Evolutionary conservation across 2,797 vertebrate species (phyloP).

Genomic region (Xiphorhynchus erythropygius): DNA sequence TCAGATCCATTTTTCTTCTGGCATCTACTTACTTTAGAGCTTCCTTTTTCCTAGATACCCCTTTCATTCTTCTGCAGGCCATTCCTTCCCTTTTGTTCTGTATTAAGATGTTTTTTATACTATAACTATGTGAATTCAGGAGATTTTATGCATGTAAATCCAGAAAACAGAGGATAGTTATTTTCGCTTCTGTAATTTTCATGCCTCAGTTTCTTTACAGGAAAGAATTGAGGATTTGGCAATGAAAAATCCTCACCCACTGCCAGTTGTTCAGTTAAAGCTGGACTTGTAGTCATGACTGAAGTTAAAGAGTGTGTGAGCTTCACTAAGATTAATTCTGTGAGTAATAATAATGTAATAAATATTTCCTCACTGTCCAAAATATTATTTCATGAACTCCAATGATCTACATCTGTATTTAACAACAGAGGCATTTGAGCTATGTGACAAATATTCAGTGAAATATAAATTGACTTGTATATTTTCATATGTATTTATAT

Average conservation of each 20-base stretch:
- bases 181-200: neutral
- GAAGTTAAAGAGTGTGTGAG: neutral
- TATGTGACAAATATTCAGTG: neutral
- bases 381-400: neutral
- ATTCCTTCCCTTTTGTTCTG: neutral
- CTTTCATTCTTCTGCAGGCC: neutral
- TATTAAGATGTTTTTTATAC: neutral
- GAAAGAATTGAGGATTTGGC: neutral
- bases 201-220: neutral
- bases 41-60: neutral
- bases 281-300: neutral
- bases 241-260: neutral
- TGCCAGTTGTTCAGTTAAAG: neutral
- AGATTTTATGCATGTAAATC: neutral
- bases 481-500: neutral
- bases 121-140: neutral
- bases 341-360: neutral
- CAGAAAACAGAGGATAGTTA: neutral
- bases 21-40: neutral
- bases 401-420: neutral
- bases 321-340: neutral
- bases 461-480: neutral
- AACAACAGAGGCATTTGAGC: neutral
- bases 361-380: neutral
- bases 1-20: neutral